These are phyloP conservation scores for Coccyzus lansbergi DNA, from an alignment of 2,797 vertebrate species.

Conservation along the genomic window DNA sequence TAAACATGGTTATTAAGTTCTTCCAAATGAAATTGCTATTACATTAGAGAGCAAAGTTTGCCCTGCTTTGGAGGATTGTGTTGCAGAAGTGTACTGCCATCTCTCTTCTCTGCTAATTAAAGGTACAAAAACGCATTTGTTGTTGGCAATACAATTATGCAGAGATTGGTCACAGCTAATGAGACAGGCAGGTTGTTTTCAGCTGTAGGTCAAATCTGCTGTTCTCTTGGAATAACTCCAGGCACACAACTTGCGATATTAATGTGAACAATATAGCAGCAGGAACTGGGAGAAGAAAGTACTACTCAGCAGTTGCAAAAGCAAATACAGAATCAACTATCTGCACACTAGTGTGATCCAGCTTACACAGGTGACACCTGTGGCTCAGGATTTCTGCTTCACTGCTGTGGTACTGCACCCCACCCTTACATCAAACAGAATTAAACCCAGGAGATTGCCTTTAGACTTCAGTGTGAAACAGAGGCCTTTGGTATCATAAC, in stretches of 20 bases:
- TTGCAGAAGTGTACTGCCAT: not conserved
- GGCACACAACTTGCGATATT: not conserved
- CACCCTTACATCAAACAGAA: constrained; percentile 6
- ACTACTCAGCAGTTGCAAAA: not conserved
- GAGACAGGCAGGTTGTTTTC: not conserved
- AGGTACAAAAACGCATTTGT: not conserved
- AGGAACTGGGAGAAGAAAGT: not conserved
- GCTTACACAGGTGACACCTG: not conserved
- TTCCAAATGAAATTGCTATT: not conserved
- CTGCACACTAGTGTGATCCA: not conserved
- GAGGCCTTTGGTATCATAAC: not conserved
- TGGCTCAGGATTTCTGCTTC: not conserved
- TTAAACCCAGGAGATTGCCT: not conserved
- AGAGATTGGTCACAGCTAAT: not conserved
- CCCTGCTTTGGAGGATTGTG: not conserved
- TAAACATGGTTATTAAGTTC: not conserved
- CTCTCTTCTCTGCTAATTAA: not conserved
- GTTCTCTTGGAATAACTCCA: not conserved
- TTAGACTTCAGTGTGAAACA: not conserved
- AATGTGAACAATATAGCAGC: not conserved
- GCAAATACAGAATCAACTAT: not conserved
- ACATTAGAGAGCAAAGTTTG: not conserved
- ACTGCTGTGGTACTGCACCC: not conserved
- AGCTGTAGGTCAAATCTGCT: not conserved
- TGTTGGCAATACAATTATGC: not conserved